phyloP scores from a whole-genome alignment of 64 coral and sea anemone species.

The Montipora capricornis region DNA sequence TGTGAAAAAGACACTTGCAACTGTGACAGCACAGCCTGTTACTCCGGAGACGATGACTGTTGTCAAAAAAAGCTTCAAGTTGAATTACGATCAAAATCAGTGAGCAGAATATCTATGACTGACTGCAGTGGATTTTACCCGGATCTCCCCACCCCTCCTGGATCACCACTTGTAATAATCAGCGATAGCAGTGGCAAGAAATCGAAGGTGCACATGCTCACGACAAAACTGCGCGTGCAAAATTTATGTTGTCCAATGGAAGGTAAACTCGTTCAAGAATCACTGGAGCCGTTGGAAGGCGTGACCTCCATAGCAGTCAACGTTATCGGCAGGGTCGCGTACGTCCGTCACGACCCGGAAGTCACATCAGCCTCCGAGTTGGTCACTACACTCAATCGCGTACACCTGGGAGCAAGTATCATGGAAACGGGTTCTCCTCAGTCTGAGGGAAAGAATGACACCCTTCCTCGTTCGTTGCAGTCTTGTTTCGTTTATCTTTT shows the following conservation, averaged over 20 bases:
- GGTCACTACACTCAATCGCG: conserved; percentile 73
- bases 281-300: conserved; percentile 75
- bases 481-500: conserved; percentile 58
- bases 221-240: conserved; percentile 95
- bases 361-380: conserved; percentile 77
- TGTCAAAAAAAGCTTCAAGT: background rate
- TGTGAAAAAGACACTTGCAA: background rate
- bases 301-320: conserved; percentile 84
- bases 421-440: conserved; percentile 87
- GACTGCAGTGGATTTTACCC: conserved; percentile 35
- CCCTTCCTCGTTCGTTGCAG: conserved; percentile 53
- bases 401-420: conserved; percentile 91
- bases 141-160: background rate
- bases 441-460: conserved; percentile 47
- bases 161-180: background rate
- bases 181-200: background rate
- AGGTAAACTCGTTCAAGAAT: conserved; percentile 80
- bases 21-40: background rate
- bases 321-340: conserved; percentile 91
- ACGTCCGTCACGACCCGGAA: conserved; percentile 88
- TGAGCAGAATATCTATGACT: conserved; percentile 22
- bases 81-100: background rate
- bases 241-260: conserved; percentile 98
- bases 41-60: background rate
- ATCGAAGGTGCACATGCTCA: conserved; percentile 13